These are phyloP conservation scores for Pristionchus mayeri DNA, from an alignment of 2,888 invertebrate species.

Conservation along the genomic window DNA sequence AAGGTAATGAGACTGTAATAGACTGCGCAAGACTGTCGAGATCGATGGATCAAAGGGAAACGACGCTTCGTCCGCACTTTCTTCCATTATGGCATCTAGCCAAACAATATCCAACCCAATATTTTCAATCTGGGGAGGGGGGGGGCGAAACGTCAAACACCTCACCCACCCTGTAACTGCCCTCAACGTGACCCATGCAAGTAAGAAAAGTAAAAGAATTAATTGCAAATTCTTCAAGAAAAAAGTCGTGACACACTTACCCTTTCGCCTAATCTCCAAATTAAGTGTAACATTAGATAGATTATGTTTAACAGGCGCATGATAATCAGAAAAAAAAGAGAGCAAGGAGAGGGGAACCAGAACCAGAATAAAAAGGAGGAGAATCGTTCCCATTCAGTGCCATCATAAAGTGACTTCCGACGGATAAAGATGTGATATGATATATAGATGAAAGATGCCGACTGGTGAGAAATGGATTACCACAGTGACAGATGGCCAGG, in stretches of 20 bases:
- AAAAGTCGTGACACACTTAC: too few relatives aligned
- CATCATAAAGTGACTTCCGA: conserved; percentile 24
- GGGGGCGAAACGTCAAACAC: too few relatives aligned
- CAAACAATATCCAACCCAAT: not conserved
- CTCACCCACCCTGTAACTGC: too few relatives aligned
- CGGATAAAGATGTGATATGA: conserved; percentile 10
- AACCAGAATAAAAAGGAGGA: not conserved
- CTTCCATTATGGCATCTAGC: not conserved
- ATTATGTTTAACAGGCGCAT: too few relatives aligned
- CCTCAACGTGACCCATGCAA: not conserved
- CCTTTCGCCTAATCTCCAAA: too few relatives aligned
- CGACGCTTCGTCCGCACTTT: not conserved
- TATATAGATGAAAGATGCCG: conserved; percentile 33
- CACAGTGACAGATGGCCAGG: conserved; percentile 23
- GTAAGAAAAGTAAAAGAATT: not conserved
- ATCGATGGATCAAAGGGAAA: not conserved
- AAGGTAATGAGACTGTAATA: not conserved
- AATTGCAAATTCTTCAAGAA: too few relatives aligned
- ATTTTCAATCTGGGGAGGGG: too few relatives aligned
- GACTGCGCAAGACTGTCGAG: not conserved
- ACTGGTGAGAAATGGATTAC: not conserved
- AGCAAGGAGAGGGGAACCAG: too few relatives aligned
- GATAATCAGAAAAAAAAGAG: too few relatives aligned
- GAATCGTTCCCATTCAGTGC: not conserved
- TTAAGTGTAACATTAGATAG: too few relatives aligned